Base-by-base conservation (phyloP, 2,888 invertebrate genomes). In the Drosophila stalkeri region DNA sequence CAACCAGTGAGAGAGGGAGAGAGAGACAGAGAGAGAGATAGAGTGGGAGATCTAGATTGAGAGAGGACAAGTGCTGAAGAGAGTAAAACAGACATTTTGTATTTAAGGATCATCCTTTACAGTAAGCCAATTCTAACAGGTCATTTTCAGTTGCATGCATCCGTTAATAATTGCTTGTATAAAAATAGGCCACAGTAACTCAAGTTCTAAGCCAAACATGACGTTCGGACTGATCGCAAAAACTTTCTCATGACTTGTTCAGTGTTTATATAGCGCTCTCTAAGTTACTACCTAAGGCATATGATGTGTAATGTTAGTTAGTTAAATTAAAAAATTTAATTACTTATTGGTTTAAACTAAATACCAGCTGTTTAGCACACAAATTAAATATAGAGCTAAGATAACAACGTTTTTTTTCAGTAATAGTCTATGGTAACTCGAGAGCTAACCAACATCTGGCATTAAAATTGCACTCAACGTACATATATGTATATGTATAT, bases 51-150 rank as follows among this genome's bases (percentile, higher is more conserved):
- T 18, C 12, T 3, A 16, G 43, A 37, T 18, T 8, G 12, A 23
- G 43, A 7, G 16, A 20, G 35, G 2, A 5, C 18, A 7, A 27
- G 9, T 27, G 9, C 16, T 37, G 18, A 37, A 33, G 43, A 12
- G 27, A 12, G 5, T 9, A 35, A 27, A 11, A 41, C 16, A 31
- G 16, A 18, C 27, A 49, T 18, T 37, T 4, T 37, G 14, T 12
- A 35, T 47, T 6, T n/a, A 61, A 61, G 61, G 46, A 77, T 60
- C 57, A 39, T 46, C 31, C 4, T n/a, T 47, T 49, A 43, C 49
- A 27, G 67, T 23, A 43, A 31, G 23, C 5, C 20, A 4, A n/a
- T 16, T 18, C 33, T 12, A 46, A 64, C 46, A 60, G 59, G 41
- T 18, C 12, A 7, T 44, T 23, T 31, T n/a, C n/a, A 11, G 39